Evolutionary conservation across 1,140 invertebrate species (phyloP).

Genomic region (Aphelenchoides besseyi): DNA sequence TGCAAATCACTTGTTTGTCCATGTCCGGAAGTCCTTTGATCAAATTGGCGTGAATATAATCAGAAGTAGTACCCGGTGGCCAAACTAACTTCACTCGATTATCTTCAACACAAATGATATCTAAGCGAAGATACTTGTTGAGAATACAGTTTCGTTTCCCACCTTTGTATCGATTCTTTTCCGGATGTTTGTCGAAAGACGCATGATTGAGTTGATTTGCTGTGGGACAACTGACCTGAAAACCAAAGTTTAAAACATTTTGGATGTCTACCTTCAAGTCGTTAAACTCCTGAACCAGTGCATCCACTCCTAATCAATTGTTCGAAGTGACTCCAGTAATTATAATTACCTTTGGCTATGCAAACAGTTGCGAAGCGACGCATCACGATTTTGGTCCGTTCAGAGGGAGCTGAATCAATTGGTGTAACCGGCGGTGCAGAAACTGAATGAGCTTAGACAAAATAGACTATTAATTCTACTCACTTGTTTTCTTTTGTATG

Average conservation of each 20-base stretch:
- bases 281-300: conserved; percentile 35
- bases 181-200: conserved; percentile 35
- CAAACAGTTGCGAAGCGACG: conserved; percentile 26
- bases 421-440: conserved; percentile 20
- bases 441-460: not conserved
- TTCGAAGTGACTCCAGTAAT: not conserved
- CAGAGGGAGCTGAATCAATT: conserved; percentile 29
- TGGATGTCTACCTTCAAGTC: no score
- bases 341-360: conserved; percentile 27
- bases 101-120: conserved; percentile 41
- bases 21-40: conserved; percentile 7
- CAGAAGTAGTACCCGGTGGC: conserved; percentile 20
- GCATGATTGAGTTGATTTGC: conserved; percentile 27
- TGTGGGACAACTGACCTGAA: conserved; percentile 19
- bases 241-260: no score
- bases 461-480: not conserved
- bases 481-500: not conserved
- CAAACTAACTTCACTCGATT: conserved; percentile 37
- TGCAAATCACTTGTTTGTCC: not conserved
- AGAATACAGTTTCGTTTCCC: not conserved
- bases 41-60: conserved; percentile 43
- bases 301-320: conserved; percentile 22
- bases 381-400: conserved; percentile 36
- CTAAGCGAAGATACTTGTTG: conserved; percentile 1
- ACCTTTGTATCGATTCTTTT: conserved; percentile 47